phyloP scores from a whole-genome alignment of 2,797 vertebrate genomes.

The Alosa sapidissima region DNA sequence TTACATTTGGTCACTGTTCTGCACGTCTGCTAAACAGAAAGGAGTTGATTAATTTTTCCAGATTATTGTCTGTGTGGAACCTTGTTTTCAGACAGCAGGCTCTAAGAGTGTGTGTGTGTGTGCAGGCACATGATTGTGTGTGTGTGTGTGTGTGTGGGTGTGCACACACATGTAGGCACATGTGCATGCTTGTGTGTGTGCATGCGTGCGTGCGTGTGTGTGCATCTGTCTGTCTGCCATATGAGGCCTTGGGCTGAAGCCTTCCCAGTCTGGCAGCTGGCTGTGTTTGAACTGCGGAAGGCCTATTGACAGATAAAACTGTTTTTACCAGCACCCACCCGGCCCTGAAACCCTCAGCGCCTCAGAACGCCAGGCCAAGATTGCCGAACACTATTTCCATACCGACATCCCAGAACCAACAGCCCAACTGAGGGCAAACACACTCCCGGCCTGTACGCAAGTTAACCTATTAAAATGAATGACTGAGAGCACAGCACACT shows the following conservation, averaged over 20 bases:
- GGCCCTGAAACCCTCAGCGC: neutral
- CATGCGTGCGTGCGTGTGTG: neutral
- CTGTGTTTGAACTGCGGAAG: constrained; percentile 20
- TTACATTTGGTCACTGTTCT: neutral
- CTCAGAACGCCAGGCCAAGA: neutral
- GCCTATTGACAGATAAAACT: constrained; percentile 22
- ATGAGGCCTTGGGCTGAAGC: constrained; percentile 23
- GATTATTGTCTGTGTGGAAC: constrained; percentile 1
- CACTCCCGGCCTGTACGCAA: neutral
- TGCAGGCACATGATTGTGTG: neutral
- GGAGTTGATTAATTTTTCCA: constrained; percentile 9
- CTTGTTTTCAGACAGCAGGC: neutral
- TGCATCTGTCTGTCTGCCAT: constrained; percentile 23
- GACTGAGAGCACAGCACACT: neutral
- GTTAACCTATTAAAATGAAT: neutral
- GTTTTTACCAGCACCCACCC: constrained; percentile 20
- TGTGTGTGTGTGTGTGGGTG: neutral
- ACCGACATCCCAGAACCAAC: neutral
- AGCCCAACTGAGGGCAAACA: constrained; percentile 12
- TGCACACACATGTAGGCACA: no score
- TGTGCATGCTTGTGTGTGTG: neutral
- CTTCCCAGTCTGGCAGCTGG: constrained; percentile 2
- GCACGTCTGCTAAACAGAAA: constrained; percentile 5
- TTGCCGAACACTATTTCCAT: neutral
- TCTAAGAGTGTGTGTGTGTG: neutral